Evolutionary conservation across 2,888 invertebrate genomes (phyloP).

Genomic region (Notocelia uddmanniana): DNA sequence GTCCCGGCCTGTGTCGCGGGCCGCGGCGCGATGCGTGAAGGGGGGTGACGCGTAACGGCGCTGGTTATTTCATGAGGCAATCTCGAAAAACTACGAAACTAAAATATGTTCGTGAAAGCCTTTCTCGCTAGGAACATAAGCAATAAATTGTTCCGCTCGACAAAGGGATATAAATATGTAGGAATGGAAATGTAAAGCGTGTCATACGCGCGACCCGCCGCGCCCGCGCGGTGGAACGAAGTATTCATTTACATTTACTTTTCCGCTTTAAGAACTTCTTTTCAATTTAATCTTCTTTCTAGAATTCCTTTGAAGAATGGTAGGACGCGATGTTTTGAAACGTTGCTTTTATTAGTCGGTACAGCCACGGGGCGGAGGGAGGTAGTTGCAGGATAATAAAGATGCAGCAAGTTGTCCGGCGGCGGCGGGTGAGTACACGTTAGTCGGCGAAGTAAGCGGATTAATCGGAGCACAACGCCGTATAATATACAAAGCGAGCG

Average conservation of each 20-base stretch:
- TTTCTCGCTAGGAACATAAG: slow-evolving; percentile 37
- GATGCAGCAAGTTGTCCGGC: neutral
- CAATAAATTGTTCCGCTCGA: slow-evolving; percentile 44
- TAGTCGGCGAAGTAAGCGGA: slow-evolving; percentile 20
- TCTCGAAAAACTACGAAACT: slow-evolving; percentile 43
- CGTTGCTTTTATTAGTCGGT: slow-evolving; percentile 22
- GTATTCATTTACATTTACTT: slow-evolving; percentile 42
- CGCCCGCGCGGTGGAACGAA: slow-evolving; percentile 10
- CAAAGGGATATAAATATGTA: slow-evolving; percentile 45
- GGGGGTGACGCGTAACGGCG: neutral
- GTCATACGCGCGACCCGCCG: slow-evolving; percentile 26
- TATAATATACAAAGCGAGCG: neutral
- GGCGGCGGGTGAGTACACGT: neutral
- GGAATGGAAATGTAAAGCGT: slow-evolving; percentile 37
- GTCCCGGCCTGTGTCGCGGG: neutral
- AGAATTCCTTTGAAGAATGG: slow-evolving; percentile 30
- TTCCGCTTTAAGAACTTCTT: slow-evolving; percentile 32
- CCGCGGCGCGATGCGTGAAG: neutral
- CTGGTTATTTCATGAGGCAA: slow-evolving; percentile 47
- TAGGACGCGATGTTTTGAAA: slow-evolving; percentile 24
- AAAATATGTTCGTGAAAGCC: slow-evolving; percentile 43
- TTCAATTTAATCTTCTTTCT: slow-evolving; percentile 38
- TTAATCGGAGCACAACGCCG: slow-evolving; percentile 8
- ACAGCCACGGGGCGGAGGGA: neutral
- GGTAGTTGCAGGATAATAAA: slow-evolving; percentile 6